phyloP scores from a whole-genome alignment of 2,113 vertebrate species.

The Paedocypris sp. region DNA sequence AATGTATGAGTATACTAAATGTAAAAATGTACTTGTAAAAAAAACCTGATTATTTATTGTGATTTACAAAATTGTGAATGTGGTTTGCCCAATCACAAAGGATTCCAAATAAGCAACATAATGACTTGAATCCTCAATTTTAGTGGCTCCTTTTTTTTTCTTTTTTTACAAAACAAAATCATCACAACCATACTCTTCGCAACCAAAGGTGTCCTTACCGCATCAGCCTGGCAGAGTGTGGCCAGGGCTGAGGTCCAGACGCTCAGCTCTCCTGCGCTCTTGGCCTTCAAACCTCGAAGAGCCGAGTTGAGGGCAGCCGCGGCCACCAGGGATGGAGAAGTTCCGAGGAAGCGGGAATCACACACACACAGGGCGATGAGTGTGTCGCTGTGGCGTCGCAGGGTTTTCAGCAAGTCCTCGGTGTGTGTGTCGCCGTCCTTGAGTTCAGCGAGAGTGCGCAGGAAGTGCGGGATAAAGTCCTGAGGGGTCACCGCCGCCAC shows the following conservation, averaged over 20 bases:
- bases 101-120: too few relatives aligned
- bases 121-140: too few relatives aligned
- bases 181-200: slow-evolving; percentile 5
- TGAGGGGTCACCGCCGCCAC: slow-evolving; percentile 64
- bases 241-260: slow-evolving; percentile 45
- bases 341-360: slow-evolving; percentile 60
- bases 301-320: slow-evolving; percentile 61
- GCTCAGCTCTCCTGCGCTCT: slow-evolving; percentile 25
- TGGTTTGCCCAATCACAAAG: too few relatives aligned
- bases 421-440: slow-evolving; percentile 8
- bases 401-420: slow-evolving; percentile 38
- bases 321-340: slow-evolving; percentile 59
- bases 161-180: neutral
- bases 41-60: too few relatives aligned
- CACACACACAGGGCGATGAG: slow-evolving; percentile 63
- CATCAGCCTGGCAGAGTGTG: slow-evolving; percentile 50
- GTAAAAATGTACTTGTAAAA: too few relatives aligned
- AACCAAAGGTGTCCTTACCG: too few relatives aligned
- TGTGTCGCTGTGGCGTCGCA: slow-evolving; percentile 63
- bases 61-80: too few relatives aligned
- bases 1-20: too few relatives aligned
- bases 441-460: slow-evolving; percentile 41
- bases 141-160: too few relatives aligned
- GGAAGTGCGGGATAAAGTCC: slow-evolving; percentile 66
- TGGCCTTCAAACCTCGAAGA: slow-evolving; percentile 51